Base-by-base conservation (phyloP, 1,140 invertebrate genomes). In the Bradysia coprophila region DNA sequence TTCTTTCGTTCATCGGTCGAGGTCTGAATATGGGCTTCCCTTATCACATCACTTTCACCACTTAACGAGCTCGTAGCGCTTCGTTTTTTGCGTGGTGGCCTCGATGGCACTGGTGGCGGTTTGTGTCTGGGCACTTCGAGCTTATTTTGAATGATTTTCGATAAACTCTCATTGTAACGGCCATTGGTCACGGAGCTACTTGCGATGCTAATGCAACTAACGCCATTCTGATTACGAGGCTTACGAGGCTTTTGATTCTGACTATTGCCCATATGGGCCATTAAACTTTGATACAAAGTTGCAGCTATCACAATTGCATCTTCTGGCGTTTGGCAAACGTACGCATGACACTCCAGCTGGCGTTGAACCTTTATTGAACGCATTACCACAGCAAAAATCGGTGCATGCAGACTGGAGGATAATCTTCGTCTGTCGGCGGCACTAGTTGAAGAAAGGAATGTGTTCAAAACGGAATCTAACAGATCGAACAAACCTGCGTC, bases 371-470 rank as follows among this genome's bases (percentile, higher is more conserved):
- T 9, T 22, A 76, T 73, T 49, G 81, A 78, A 47, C 81, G 70
- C 82, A 91, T 91, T 16, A 92, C 82, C 32, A 90, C 86, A 11
- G 85, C 83, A 59, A 93, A 90, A 51, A 93, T 74, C 1, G 88
- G 86, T 0, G 83, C 81, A 61, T 88, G 84, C 6, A 68, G 45
- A 18, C 42, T 37, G 39, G 53, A 59, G 41, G 49, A 22, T 58
- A 61, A 2, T 45, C 61, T 28, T 55, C 58, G 32, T 52, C 64
- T 44, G 47, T 59, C 56, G n/a, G 42, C 43, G 15, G 43, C 37
- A 46, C 57, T 60, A 40, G 4, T 44, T 34, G 10, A 2, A 40
- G 20, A 28, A 38, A 32, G 15, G 13, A 23, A 28, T 28, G 13
- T 28, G 13, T 28, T 8, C 6, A 13, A 28, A 13, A 13, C 13